Percentiles rank a stretch among this genome's conserved stretches.
These are phyloP conservation scores for Latrodectus elegans DNA, from an alignment of 2,888 invertebrate genomes.

Conservation along the genomic window DNA sequence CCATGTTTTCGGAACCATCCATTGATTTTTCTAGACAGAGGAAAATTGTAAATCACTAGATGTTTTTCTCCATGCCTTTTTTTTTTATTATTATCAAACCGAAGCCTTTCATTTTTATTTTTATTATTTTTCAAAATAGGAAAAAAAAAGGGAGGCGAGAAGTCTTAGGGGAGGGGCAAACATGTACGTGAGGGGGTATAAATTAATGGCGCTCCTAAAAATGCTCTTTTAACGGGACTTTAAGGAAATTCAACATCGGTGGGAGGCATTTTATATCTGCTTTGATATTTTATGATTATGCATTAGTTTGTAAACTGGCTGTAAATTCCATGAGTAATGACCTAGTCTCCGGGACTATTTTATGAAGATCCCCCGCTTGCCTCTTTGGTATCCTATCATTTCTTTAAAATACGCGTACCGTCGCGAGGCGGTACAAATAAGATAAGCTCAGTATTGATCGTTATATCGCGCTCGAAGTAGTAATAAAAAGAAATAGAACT, in stretches of 20 bases:
- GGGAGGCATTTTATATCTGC: conserved; percentile 53
- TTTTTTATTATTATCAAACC: conserved; percentile 8
- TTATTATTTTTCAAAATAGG: conserved; percentile 22
- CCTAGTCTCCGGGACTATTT: conserved; percentile 42
- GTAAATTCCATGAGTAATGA: conserved; percentile 61
- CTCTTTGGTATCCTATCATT: conserved; percentile 14
- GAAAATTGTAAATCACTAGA: conserved; percentile 62
- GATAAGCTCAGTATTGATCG: conserved; percentile 1
- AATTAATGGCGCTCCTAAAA: conserved; percentile 55
- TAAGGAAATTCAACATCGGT: conserved; percentile 47
- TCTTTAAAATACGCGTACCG: conserved; percentile 1
- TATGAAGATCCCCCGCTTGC: conserved; percentile 28
- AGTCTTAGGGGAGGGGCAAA: conserved; percentile 45
- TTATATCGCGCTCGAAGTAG: not conserved
- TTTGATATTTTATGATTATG: conserved; percentile 65
- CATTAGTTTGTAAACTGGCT: conserved; percentile 60
- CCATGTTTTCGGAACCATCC: conserved; percentile 30
- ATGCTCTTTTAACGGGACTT: conserved; percentile 56
- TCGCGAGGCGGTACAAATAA: not conserved
- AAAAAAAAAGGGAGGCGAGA: conserved; percentile 61
- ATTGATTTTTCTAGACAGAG: conserved; percentile 55
- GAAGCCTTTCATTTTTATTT: not conserved
- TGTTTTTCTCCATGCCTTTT: not conserved
- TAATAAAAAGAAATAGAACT: not conserved
- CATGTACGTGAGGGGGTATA: conserved; percentile 8